Evolutionary conservation across 2,113 vertebrate genomes (phyloP).

Genomic region (Paracanthobrama guichenoti): DNA sequence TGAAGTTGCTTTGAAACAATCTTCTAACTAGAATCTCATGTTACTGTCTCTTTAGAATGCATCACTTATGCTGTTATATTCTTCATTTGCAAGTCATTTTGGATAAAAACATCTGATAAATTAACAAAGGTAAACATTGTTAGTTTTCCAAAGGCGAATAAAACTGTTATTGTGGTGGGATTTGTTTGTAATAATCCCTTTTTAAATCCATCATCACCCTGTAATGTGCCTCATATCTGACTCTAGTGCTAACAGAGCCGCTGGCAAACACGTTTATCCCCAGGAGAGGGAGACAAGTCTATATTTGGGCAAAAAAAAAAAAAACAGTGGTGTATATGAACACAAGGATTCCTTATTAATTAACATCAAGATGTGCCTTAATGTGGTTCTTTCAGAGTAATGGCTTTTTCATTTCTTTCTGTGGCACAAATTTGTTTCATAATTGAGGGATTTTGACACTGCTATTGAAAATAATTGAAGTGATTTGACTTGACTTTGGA

Average conservation of each 20-base stretch:
- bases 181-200: constrained; percentile 13
- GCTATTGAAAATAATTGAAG: too few relatives aligned
- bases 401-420: neutral
- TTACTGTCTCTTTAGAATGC: neutral
- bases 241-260: neutral
- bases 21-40: neutral
- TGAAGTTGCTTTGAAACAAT: too few relatives aligned
- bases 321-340: neutral
- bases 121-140: neutral
- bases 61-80: neutral
- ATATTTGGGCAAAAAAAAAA: neutral
- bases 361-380: neutral
- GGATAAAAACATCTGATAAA: neutral
- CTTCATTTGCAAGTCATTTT: neutral
- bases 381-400: neutral
- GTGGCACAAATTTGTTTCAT: too few relatives aligned
- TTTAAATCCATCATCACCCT: neutral
- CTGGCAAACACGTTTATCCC: constrained; percentile 3
- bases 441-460: too few relatives aligned
- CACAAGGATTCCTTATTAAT: neutral
- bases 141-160: neutral
- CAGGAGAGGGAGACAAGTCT: neutral
- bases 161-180: neutral
- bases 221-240: constrained; percentile 10
- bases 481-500: too few relatives aligned